phyloP scores from a whole-genome alignment of 2,113 vertebrate genomes.

The Thalassoma bifasciatum region DNA sequence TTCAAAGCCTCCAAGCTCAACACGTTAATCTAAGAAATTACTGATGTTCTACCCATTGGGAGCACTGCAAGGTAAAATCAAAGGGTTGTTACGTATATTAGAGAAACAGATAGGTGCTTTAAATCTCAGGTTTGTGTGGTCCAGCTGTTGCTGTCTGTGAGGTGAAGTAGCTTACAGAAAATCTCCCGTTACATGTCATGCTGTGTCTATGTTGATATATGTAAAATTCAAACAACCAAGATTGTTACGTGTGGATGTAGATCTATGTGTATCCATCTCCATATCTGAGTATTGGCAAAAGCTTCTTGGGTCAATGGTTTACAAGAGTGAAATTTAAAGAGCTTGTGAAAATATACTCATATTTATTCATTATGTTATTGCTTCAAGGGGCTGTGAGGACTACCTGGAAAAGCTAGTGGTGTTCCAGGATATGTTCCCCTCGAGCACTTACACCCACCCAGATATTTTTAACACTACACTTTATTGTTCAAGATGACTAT shows the following conservation, averaged over 20 bases:
- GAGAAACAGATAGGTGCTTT: background rate
- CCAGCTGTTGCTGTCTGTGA: background rate
- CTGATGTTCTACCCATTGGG: conserved; percentile 26
- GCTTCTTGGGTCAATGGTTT: background rate
- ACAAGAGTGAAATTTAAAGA: background rate
- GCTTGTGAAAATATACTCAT: background rate
- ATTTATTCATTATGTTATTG: background rate
- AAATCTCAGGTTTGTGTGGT: background rate
- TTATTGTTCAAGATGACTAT: no score
- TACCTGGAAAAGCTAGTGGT: no score
- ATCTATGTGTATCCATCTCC: conserved; percentile 15
- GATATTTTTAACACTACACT: no score
- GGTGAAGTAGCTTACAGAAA: background rate
- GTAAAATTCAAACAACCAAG: background rate
- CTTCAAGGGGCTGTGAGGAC: no score
- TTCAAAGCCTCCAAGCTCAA: background rate
- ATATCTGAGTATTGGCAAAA: conserved; percentile 3
- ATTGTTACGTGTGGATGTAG: background rate
- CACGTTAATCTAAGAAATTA: background rate
- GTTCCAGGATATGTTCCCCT: no score
- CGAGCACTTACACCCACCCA: no score
- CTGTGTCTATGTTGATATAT: conserved; percentile 1
- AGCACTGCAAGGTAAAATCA: background rate
- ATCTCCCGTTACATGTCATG: no score
- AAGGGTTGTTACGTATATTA: no score